Conservation (phyloP, 2,888 invertebrate genomes). For the Elmis aenea region DNA sequence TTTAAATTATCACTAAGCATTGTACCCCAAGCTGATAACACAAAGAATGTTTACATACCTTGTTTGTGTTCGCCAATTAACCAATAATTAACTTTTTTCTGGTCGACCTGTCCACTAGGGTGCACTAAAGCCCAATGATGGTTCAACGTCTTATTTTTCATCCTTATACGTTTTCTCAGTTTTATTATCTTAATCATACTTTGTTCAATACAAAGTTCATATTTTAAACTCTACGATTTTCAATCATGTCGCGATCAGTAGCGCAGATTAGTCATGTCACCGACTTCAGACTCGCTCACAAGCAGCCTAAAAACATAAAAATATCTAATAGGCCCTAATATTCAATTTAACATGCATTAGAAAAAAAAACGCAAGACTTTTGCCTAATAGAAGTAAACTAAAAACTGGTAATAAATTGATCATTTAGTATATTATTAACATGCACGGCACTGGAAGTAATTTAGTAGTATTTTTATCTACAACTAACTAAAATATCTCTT, state of each 20-base stretch:
- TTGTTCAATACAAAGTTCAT: slow-evolving; percentile 35
- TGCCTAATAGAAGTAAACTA: background rate
- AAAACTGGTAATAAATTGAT: background rate
- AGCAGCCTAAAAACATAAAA: background rate
- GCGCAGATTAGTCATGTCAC: background rate
- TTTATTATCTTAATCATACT: slow-evolving; percentile 29
- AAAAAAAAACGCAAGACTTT: no score
- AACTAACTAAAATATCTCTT: slow-evolving; percentile 2
- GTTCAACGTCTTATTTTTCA: slow-evolving; percentile 9
- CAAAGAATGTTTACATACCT: no score
- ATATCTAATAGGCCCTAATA: background rate
- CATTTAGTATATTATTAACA: no score
- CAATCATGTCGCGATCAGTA: background rate
- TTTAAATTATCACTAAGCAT: no score
- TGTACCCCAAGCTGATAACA: no score
- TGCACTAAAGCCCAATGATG: slow-evolving; percentile 8
- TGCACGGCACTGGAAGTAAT: slow-evolving; percentile 5
- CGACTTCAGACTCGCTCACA: background rate
- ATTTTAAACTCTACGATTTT: slow-evolving; percentile 10
- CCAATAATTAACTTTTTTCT: slow-evolving; percentile 1
- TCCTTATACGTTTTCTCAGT: slow-evolving; percentile 18
- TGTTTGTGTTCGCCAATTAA: no score
- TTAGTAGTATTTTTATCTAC: slow-evolving; percentile 3
- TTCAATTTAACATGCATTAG: background rate
- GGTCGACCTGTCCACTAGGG: background rate